A percentile compares a stretch with the other conserved stretches of the same genome.
Evolutionary conservation across 2,797 vertebrate genomes (phyloP).

Genomic region (Sebastes vulpes): DNA sequence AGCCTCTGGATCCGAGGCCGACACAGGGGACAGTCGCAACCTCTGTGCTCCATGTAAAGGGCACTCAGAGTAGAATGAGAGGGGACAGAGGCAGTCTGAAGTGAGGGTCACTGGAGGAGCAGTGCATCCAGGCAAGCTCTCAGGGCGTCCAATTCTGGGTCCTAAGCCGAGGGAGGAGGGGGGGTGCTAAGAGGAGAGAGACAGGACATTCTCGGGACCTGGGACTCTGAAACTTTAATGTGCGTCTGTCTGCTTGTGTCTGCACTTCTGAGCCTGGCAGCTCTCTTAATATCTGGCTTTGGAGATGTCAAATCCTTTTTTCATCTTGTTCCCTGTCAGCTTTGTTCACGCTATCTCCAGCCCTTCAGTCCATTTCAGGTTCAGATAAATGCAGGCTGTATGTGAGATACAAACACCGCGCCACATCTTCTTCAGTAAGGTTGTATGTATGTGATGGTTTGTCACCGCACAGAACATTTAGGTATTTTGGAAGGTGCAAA

Average conservation of each 20-base stretch:
- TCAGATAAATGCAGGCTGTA: slow-evolving; percentile 54
- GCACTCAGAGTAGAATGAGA: slow-evolving; percentile 60
- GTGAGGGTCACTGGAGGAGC: slow-evolving; percentile 57
- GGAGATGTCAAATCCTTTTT: slow-evolving; percentile 75
- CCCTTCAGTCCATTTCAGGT: slow-evolving; percentile 67
- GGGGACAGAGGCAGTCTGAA: slow-evolving; percentile 57
- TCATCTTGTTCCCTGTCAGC: slow-evolving; percentile 75
- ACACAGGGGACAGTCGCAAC: slow-evolving; percentile 55
- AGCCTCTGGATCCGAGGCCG: slow-evolving; percentile 42
- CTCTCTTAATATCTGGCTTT: slow-evolving; percentile 78
- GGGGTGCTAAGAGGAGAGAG: slow-evolving; percentile 25
- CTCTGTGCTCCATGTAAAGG: slow-evolving; percentile 68
- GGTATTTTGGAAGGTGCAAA: slow-evolving; percentile 13
- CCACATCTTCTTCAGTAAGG: slow-evolving; percentile 36
- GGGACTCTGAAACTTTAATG: slow-evolving; percentile 80
- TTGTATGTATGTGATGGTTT: slow-evolving; percentile 28
- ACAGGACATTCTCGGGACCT: slow-evolving; percentile 64
- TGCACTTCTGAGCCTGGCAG: slow-evolving; percentile 76
- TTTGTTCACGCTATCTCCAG: slow-evolving; percentile 71
- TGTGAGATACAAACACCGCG: slow-evolving; percentile 36
- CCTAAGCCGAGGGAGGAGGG: slow-evolving; percentile 13
- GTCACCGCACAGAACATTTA: background rate
- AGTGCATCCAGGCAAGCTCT: slow-evolving; percentile 47
- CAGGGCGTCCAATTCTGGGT: slow-evolving; percentile 40
- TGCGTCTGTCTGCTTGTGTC: slow-evolving; percentile 70